Conservation (phyloP, 1,140 invertebrate genomes). For the Delia radicum region DNA sequence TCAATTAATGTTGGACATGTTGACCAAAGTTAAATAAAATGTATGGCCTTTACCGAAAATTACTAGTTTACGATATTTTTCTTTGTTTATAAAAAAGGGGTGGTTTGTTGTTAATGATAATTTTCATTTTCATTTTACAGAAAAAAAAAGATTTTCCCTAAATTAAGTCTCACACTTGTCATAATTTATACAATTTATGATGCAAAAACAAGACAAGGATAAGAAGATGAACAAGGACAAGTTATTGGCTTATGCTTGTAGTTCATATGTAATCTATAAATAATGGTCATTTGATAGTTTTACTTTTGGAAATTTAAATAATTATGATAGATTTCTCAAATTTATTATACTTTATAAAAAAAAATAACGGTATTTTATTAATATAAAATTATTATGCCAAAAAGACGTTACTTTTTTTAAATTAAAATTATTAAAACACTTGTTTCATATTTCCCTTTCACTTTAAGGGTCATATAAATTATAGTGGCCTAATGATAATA, state of each 20-base stretch:
- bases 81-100: neutral
- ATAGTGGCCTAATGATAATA: neutral
- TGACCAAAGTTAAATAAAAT: conserved; percentile 19
- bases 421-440: neutral
- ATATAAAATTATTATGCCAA: neutral
- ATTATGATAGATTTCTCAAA: no score
- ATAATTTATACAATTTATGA: conserved; percentile 23
- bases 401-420: neutral
- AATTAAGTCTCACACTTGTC: conserved; percentile 21
- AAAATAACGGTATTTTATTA: no score
- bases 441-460: neutral
- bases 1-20: conserved; percentile 25
- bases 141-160: neutral
- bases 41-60: neutral
- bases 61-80: neutral
- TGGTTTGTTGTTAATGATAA: conserved; percentile 13
- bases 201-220: neutral
- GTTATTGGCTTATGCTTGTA: neutral
- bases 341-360: no score
- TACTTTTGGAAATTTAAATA: no score
- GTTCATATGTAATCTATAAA: neutral
- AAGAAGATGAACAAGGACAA: neutral
- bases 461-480: neutral
- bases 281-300: conserved; percentile 17
- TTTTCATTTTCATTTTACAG: neutral